These are phyloP conservation scores for Actias luna DNA, from an alignment of 2,888 invertebrate genomes.

Conservation along the genomic window DNA sequence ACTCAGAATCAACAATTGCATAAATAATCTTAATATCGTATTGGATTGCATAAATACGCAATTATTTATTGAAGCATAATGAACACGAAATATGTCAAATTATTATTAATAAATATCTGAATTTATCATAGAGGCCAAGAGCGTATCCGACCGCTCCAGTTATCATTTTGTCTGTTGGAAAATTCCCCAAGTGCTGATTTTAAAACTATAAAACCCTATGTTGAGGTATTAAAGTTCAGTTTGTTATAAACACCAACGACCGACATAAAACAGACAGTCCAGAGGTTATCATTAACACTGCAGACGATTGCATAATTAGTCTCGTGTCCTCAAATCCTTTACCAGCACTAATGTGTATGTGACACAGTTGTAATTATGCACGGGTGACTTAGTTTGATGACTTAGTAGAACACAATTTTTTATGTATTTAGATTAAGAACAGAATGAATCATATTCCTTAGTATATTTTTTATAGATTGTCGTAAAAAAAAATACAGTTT, in stretches of 20 bases:
- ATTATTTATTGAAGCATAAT: conserved; percentile 9
- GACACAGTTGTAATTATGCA: conserved; percentile 10
- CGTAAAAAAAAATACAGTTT: too few species aligned
- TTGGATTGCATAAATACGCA: not conserved
- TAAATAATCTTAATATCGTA: conserved; percentile 9
- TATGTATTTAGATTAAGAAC: not conserved
- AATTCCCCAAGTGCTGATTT: conserved; percentile 22
- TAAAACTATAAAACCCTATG: conserved; percentile 19
- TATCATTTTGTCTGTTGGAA: conserved; percentile 24
- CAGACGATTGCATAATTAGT: conserved; percentile 22
- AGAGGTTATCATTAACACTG: conserved; percentile 22
- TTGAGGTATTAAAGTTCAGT: conserved; percentile 23
- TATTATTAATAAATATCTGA: conserved; percentile 9
- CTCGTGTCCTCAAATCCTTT: conserved; percentile 15
- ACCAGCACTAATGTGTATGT: conserved; percentile 8
- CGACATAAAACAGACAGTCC: conserved; percentile 12
- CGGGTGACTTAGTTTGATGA: not conserved
- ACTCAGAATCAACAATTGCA: not conserved
- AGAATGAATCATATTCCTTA: too few species aligned
- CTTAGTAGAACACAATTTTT: not conserved
- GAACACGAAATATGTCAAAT: conserved; percentile 16
- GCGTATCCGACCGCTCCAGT: conserved; percentile 11
- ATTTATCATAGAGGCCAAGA: conserved; percentile 19
- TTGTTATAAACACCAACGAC: conserved; percentile 11
- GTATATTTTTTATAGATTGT: too few species aligned